Evolutionary conservation across 1,140 invertebrate genomes (phyloP).

Genomic region (Leptinotarsa defecta): DNA sequence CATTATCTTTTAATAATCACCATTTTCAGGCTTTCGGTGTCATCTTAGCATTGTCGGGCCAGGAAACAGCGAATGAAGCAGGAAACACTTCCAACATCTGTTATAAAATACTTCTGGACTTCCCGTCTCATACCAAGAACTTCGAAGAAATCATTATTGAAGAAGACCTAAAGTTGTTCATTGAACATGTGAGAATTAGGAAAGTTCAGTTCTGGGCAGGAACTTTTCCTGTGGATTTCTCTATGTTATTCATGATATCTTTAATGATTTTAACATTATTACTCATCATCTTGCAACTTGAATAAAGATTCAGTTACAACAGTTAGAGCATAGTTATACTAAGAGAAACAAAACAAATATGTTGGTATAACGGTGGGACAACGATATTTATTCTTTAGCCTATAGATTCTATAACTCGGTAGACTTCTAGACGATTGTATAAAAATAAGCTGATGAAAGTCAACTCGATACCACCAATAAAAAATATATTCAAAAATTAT

Average conservation of each 20-base stretch:
- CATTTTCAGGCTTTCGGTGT: background rate
- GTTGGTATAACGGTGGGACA: too few relatives aligned
- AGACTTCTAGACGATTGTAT: too few relatives aligned
- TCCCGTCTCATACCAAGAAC: background rate
- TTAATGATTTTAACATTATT: background rate
- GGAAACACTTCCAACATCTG: conserved; percentile 9
- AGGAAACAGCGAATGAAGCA: conserved; percentile 13
- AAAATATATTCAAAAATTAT: too few relatives aligned
- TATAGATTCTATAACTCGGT: too few relatives aligned
- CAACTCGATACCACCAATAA: too few relatives aligned
- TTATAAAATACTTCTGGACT: conserved; percentile 6
- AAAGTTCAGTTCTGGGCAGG: conserved; percentile 3
- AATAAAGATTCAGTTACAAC: too few relatives aligned
- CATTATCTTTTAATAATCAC: too few relatives aligned
- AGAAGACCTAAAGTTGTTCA: conserved; percentile 11
- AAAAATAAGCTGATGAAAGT: too few relatives aligned
- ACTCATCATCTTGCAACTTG: background rate
- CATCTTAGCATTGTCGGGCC: background rate
- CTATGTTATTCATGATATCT: background rate
- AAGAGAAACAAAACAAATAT: too few relatives aligned
- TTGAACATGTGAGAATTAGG: conserved; percentile 11
- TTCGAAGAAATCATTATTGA: background rate
- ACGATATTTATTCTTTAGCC: too few relatives aligned
- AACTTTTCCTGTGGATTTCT: background rate
- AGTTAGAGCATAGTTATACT: too few relatives aligned